Evolutionary conservation across 2,888 invertebrate genomes (phyloP), one percentile per base, ranked within the genome.

Genomic region (Alviniconcha strummeri): DNA sequence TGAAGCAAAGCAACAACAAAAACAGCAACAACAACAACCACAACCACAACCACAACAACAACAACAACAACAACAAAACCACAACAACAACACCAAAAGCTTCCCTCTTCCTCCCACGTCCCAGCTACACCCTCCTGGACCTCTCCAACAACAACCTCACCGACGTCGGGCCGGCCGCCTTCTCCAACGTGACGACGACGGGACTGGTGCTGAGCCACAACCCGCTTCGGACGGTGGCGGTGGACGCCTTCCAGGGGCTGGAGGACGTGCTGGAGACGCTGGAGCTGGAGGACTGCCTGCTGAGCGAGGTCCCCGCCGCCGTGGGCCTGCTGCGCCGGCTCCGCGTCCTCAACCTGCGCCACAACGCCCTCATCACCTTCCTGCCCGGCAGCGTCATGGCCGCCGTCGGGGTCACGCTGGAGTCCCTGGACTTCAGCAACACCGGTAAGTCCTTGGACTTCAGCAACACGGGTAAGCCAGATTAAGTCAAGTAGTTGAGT

Each of bases 121-220:
- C 57, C 19, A 19, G 82, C 11, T 82, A 55, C 82, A 64, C 74
- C 15, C 52, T 80, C 36, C 74, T 85, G 69, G 84, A 82, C 57
- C 75, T 85, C 15, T 79, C 85, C 60, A 7, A 78, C 82, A 85
- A 85, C 80, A 79, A 69, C 82, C 84, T 85, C 80, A 57, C 52
- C 69, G 8, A 64, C 55, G 74, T 85, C 13, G 71, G 80, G 19
- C 36, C 75, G n/a, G 75, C 80, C 11, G 57, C 82, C 19, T 82
- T 85, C 77, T 8, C 36, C n/a, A 76, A 57, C 80, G 36, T 85
- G 36, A 56, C 76, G n/a, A 52, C 64, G 19, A 75, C 80, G n/a
- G 76, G 17, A 8, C 71, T 85, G 17, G 84, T 84, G 67, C 82
- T 85, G 17, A 84, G 84, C 57, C 67, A 79, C 69, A 85, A 85